These are phyloP conservation scores for Gallinago media DNA, from an alignment of 2,113 vertebrate genomes.

Conservation along the genomic window DNA sequence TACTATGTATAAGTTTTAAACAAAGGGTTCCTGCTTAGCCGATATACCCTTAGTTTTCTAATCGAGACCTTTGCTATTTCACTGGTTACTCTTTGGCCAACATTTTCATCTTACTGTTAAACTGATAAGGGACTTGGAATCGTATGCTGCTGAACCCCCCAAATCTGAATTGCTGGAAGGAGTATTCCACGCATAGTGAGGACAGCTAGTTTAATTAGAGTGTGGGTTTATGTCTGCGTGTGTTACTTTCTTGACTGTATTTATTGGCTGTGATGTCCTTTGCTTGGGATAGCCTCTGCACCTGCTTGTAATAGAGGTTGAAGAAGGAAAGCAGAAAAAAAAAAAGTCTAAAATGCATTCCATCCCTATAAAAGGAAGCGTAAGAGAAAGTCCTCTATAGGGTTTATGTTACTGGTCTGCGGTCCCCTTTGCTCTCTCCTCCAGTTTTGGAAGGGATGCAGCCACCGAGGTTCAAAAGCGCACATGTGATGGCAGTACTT, in stretches of 20 bases:
- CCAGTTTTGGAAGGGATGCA: background rate
- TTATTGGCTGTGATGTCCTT: background rate
- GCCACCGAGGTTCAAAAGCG: background rate
- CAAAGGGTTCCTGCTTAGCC: background rate
- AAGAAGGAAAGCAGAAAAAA: conserved; percentile 18
- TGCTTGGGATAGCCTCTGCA: background rate
- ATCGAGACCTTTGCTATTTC: fast-evolving
- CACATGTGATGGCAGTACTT: conserved; percentile 13
- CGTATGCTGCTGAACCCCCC: background rate
- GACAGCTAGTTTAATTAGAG: background rate
- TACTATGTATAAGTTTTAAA: fast-evolving
- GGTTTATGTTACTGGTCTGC: background rate
- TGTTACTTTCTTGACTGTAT: background rate
- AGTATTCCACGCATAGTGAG: background rate
- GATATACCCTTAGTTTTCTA: background rate
- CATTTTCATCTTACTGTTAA: background rate
- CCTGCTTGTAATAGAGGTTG: background rate
- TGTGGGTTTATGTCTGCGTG: background rate
- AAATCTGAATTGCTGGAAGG: background rate
- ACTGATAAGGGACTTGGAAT: fast-evolving
- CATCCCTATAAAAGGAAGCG: conserved; percentile 62
- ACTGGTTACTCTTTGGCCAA: background rate
- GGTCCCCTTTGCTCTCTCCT: background rate
- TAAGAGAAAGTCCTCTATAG: background rate
- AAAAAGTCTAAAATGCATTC: conserved; percentile 51